phyloP scores from a whole-genome alignment of 1,140 invertebrate genomes.

The Drosophila repletoides region DNA sequence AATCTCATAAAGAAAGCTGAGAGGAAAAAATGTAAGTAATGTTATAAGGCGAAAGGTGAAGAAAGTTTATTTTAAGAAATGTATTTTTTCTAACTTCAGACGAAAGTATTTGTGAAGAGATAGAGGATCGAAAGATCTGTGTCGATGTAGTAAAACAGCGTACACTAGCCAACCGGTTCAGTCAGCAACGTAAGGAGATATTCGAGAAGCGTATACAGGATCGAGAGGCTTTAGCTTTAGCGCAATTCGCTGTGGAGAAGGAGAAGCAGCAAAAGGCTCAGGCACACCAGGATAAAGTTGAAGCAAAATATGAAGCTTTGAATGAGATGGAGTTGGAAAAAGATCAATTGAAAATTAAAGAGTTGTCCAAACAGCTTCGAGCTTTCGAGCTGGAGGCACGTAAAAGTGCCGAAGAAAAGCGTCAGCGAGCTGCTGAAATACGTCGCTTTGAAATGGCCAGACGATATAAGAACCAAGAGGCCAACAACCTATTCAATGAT shows the following conservation, averaged over 20 bases:
- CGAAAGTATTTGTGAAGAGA: conserved; percentile 41
- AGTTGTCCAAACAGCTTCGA: conserved; percentile 37
- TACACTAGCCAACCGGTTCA: conserved; percentile 36
- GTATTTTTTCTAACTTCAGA: conserved; percentile 5
- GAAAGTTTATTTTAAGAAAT: no score
- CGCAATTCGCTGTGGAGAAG: conserved; percentile 1
- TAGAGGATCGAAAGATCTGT: conserved; percentile 53
- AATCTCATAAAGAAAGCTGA: conserved; percentile 42
- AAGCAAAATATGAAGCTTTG: conserved; percentile 20
- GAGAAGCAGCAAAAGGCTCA: not conserved
- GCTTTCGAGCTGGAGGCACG: conserved; percentile 37
- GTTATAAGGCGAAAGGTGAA: no score
- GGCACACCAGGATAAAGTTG: not conserved
- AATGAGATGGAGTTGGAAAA: conserved; percentile 37
- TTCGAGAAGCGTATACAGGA: not conserved
- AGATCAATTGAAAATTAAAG: conserved; percentile 32
- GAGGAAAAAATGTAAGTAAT: conserved; percentile 33
- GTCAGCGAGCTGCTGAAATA: conserved; percentile 15
- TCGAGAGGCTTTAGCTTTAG: not conserved
- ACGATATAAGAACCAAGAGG: conserved; percentile 46
- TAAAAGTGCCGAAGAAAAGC: not conserved
- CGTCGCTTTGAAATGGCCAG: conserved; percentile 42
- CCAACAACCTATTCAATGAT: conserved; percentile 31
- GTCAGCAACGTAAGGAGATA: conserved; percentile 11
- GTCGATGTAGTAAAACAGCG: conserved; percentile 49